Evolutionary conservation across 2,113 vertebrate species (phyloP).

Genomic region (Chamaea fasciata): DNA sequence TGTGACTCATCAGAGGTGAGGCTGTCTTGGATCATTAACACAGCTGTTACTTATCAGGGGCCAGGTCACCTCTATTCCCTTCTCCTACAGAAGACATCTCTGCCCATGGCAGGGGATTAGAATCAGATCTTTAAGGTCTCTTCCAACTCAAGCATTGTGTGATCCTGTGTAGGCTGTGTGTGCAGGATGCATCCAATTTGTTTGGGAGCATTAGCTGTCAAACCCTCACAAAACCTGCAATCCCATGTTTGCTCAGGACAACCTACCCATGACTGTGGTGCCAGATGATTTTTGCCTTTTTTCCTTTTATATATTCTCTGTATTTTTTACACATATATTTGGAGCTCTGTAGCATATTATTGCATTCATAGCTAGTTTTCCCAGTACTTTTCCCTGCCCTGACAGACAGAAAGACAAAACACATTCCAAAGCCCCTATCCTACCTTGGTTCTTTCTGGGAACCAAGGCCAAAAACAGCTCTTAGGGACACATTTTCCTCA

Average conservation of each 20-base stretch:
- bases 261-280: background rate
- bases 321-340: background rate
- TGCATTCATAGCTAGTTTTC: background rate
- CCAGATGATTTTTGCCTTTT: background rate
- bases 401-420: background rate
- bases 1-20: background rate
- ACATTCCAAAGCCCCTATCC: background rate
- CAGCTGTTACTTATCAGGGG: background rate
- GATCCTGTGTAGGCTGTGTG: background rate
- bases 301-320: background rate
- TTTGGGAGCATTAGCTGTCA: background rate
- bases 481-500: background rate
- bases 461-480: background rate
- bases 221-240: background rate
- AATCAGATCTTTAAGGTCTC: background rate
- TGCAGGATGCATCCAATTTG: background rate
- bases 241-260: background rate
- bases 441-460: background rate
- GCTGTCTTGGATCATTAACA: background rate
- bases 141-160: background rate
- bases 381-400: background rate
- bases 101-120: background rate
- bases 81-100: background rate
- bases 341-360: background rate
- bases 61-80: background rate